phyloP scores from a whole-genome alignment of 2,797 vertebrate genomes.

The Bradypodion ventrale region DNA sequence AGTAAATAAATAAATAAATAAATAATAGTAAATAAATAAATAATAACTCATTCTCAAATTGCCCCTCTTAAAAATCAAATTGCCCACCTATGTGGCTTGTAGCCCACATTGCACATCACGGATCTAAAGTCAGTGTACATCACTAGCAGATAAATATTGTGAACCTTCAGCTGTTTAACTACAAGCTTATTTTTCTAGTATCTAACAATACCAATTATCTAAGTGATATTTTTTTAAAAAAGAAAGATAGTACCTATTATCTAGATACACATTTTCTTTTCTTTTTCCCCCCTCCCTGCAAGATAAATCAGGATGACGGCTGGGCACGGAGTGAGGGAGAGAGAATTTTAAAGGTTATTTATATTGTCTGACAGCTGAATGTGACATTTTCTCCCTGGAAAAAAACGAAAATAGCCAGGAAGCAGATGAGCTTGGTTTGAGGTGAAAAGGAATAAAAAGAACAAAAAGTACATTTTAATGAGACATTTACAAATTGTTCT shows the following conservation, averaged over 20 bases:
- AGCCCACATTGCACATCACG: too few species aligned
- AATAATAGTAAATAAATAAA: too few species aligned
- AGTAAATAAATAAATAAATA: too few species aligned
- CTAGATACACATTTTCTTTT: conserved; percentile 5
- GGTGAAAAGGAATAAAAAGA: conserved; percentile 54
- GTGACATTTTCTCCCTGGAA: conserved; percentile 59
- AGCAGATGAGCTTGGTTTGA: conserved; percentile 50
- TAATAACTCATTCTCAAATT: too few species aligned
- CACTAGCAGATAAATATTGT: too few species aligned
- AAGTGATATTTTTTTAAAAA: background rate
- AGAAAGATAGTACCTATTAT: conserved; percentile 1
- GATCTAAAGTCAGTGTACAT: too few species aligned
- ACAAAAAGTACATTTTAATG: conserved; percentile 68
- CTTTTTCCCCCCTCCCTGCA: too few species aligned
- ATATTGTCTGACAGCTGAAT: conserved; percentile 39
- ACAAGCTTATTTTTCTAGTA: too few species aligned
- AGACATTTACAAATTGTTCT: conserved; percentile 69
- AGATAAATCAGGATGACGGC: conserved; percentile 11
- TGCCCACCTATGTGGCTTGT: background rate
- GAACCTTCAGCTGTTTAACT: too few species aligned
- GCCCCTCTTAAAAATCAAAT: too few species aligned
- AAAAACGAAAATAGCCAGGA: conserved; percentile 49
- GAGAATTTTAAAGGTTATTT: conserved; percentile 15
- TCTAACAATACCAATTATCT: too few species aligned
- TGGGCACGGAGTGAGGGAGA: background rate